Base-by-base conservation (phyloP, 2,113 vertebrate genomes). In the Pipra filicauda region DNA sequence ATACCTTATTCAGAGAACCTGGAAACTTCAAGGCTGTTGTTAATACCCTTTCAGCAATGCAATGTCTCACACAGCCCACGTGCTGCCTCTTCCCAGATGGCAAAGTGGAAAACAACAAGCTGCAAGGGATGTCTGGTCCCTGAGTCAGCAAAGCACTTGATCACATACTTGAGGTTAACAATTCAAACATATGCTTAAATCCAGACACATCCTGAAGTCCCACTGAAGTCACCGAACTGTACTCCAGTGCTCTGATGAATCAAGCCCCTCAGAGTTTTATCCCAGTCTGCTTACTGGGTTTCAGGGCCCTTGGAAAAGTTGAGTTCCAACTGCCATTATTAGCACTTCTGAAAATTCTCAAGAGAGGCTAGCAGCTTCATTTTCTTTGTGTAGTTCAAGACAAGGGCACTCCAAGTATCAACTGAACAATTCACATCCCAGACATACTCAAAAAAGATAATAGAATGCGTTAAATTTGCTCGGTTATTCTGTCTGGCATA, bases 91-190 rank as follows among this genome's bases (percentile, higher is more conserved):
- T 96, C 89, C 93, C 96, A 96, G 91, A 94, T 90, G 86, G 96
- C 79, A 77, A 91, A 91, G 85, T 96, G 93, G 85, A 91, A 96
- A 96, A 96, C 90, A 94, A 91, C 91, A 91, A 95, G 72, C 89
- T 80, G 51, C 64, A 87, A 91, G 85, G 88, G 88, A 81, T 83
- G 92, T 83, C 93, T 96, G 20, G 51, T 94, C 88, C 93, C 75
- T 77, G 91, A 96, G 82, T 95, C 93, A 96, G 94, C 93, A 96
- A 88, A 77, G 88, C 67, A 35, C 79, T 96, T 16, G 37, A 85
- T 93, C 85, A 70, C 65, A 70, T 75, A 24, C 74, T 88, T 37
- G 72, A 83, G 89, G 82, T 91, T 91, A 94, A 73, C 78, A 80
- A 85, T 88, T 91, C 88, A 93, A 85, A 88, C 74, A 90, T 73